phyloP scores from a whole-genome alignment of 2,797 vertebrate genomes.

The Hoplostethus mediterraneus region DNA sequence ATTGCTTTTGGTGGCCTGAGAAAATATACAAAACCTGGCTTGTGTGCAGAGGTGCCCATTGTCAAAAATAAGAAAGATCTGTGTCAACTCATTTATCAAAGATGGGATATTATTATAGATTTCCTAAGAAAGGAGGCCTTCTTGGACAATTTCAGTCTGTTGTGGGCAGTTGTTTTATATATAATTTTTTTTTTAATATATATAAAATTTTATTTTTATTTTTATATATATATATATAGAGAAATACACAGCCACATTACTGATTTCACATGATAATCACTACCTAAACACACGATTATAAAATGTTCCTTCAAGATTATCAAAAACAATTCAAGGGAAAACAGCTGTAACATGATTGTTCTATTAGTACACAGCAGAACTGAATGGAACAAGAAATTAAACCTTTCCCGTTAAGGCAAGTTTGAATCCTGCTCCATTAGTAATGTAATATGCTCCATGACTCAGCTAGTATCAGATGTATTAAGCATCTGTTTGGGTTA shows the following conservation, averaged over 20 bases:
- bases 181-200: too few relatives aligned
- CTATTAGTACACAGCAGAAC: not conserved
- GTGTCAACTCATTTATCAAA: not conserved
- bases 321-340: not conserved
- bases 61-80: slow-evolving; percentile 3
- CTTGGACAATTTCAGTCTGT: not conserved
- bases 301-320: not conserved
- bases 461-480: slow-evolving; percentile 40
- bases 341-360: not conserved
- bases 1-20: slow-evolving; percentile 15
- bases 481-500: slow-evolving; percentile 29
- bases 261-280: not conserved
- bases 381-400: slow-evolving; percentile 19
- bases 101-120: not conserved
- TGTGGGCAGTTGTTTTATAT: not conserved
- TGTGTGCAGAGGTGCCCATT: slow-evolving; percentile 15
- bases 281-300: not conserved
- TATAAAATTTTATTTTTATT: too few relatives aligned
- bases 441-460: slow-evolving; percentile 21
- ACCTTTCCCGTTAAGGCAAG: slow-evolving; percentile 6
- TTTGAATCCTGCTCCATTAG: slow-evolving; percentile 5
- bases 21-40: slow-evolving; percentile 9
- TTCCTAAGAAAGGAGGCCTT: not conserved
- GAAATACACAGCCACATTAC: not conserved
- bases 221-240: too few relatives aligned